A percentile compares a stretch with the other conserved stretches of the same genome.
Evolutionary conservation across 2,113 vertebrate genomes (phyloP).

Genomic region (Tetrao urogallus): DNA sequence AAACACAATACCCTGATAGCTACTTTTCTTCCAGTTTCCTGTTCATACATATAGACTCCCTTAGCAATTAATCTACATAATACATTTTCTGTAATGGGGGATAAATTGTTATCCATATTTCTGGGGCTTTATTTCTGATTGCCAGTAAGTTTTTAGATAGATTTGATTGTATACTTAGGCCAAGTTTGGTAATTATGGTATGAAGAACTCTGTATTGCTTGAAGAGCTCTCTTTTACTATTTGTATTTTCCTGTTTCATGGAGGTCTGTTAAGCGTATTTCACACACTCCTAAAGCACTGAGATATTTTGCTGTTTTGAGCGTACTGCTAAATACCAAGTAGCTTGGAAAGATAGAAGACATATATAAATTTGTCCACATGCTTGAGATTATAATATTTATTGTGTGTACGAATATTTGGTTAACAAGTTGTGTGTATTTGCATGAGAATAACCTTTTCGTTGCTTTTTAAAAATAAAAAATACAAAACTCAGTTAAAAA

Average conservation of each 20-base stretch:
- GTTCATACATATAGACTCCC: neutral
- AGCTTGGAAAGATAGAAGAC: neutral
- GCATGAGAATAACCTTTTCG: neutral
- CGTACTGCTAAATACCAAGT: neutral
- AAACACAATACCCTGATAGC: conserved; percentile 15
- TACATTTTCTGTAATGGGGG: neutral
- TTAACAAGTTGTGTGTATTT: neutral
- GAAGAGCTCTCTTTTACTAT: neutral
- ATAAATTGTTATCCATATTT: rapidly evolving
- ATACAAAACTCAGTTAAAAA: neutral
- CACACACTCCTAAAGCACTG: neutral
- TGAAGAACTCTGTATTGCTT: neutral
- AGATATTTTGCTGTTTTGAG: neutral
- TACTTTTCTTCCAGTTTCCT: neutral
- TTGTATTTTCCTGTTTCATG: neutral
- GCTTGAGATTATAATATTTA: neutral
- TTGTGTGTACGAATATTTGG: neutral
- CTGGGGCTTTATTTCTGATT: neutral
- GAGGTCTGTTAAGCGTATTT: neutral
- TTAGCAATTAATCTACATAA: neutral
- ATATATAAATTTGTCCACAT: neutral
- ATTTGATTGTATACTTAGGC: neutral
- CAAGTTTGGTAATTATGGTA: neutral
- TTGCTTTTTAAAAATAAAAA: neutral
- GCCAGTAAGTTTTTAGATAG: neutral